Conservation (phyloP, 2,888 invertebrate genomes). For the Lysandra bellargus region DNA sequence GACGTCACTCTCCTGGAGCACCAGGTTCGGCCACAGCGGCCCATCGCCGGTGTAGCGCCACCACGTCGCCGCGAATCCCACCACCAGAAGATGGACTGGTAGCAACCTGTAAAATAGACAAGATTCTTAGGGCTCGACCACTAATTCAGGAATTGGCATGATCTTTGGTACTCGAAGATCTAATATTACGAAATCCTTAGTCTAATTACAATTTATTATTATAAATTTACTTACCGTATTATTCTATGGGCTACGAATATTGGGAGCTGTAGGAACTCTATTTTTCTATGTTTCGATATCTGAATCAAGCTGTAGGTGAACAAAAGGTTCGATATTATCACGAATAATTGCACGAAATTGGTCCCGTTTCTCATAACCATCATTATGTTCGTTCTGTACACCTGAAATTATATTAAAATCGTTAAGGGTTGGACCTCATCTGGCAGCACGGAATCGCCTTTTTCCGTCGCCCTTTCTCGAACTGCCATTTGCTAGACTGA, state of each 20-base stretch:
- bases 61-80: constrained; percentile 46
- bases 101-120: constrained; percentile 41
- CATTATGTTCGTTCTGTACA: constrained; percentile 48
- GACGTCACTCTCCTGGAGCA: constrained; percentile 42
- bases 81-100: constrained; percentile 43
- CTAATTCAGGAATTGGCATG: too few species aligned
- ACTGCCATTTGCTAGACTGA: too few species aligned
- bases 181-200: too few species aligned
- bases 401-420: constrained; percentile 41
- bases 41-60: constrained; percentile 41
- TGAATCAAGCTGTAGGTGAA: constrained; percentile 57
- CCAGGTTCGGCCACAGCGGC: constrained; percentile 42
- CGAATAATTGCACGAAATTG: constrained; percentile 57
- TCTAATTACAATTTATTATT: too few species aligned
- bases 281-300: not conserved
- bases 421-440: too few species aligned
- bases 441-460: too few species aligned
- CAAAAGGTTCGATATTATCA: constrained; percentile 60
- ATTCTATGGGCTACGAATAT: not conserved
- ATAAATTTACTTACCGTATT: not conserved
- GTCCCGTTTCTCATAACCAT: constrained; percentile 61
- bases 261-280: not conserved
- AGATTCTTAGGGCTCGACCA: not conserved
- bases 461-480: too few species aligned
- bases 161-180: too few species aligned